phyloP scores from a whole-genome alignment of 2,797 vertebrate genomes.

The Galagoides demidoff region DNA sequence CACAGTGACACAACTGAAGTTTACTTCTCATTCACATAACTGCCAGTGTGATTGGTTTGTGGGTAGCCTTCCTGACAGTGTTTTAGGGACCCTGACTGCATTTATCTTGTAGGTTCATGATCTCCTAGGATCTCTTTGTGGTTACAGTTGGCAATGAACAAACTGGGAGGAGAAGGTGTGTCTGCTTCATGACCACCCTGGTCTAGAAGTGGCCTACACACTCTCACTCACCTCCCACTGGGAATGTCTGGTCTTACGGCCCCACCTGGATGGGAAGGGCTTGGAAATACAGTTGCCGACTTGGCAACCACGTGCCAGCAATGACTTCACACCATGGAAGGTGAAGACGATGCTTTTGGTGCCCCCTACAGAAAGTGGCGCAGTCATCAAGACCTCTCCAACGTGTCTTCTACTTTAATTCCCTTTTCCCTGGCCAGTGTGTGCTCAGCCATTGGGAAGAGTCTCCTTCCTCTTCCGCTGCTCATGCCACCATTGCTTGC shows the following conservation, averaged over 20 bases:
- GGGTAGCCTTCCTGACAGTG: not conserved
- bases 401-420: not conserved
- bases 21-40: not conserved
- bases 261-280: no score
- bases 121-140: not conserved
- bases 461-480: not conserved
- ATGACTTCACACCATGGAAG: not conserved
- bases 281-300: not conserved
- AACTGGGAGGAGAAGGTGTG: not conserved
- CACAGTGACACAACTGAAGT: not conserved
- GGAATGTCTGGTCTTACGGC: not conserved
- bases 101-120: not conserved
- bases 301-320: not conserved
- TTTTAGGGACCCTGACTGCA: not conserved
- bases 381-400: not conserved
- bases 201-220: not conserved
- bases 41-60: not conserved
- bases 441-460: not conserved
- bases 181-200: not conserved
- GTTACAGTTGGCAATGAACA: not conserved
- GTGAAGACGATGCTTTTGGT: not conserved
- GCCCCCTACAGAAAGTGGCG: not conserved
- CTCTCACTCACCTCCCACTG: not conserved
- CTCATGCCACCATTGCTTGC: rapidly evolving
- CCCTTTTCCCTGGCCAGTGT: not conserved